These are phyloP conservation scores for Dynastes grantii DNA, from an alignment of 2,888 invertebrate species.

Conservation along the genomic window DNA sequence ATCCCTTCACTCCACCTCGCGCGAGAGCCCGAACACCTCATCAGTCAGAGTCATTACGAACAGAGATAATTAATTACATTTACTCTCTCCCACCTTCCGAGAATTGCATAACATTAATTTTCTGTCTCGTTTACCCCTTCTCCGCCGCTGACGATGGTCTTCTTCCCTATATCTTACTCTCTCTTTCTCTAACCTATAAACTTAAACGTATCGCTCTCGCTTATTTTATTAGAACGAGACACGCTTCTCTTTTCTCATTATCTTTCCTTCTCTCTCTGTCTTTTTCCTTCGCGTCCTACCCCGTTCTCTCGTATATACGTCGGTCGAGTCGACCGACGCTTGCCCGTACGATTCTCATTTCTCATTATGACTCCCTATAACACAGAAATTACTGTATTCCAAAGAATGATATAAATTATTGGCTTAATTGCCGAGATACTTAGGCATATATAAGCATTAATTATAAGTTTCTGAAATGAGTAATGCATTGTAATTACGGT, in stretches of 20 bases:
- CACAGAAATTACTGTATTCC: conserved; percentile 63
- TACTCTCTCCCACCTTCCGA: conserved; percentile 74
- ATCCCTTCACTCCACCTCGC: conserved; percentile 61
- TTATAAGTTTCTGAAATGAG: conserved; percentile 65
- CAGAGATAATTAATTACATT: conserved; percentile 79
- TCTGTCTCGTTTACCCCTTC: conserved; percentile 58
- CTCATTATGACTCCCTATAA: conserved; percentile 69
- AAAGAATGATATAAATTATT: conserved; percentile 68
- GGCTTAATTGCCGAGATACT: conserved; percentile 67
- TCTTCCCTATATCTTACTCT: background rate
- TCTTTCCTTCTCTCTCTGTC: conserved; percentile 55
- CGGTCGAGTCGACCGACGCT: background rate
- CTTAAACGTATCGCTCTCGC: background rate
- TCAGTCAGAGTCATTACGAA: conserved; percentile 78
- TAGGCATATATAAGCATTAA: conserved; percentile 64
- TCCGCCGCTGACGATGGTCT: conserved; percentile 38
- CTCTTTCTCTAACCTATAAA: background rate
- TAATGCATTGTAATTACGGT: conserved; percentile 62
- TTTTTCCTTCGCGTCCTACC: background rate
- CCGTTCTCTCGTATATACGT: background rate
- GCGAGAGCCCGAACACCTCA: conserved; percentile 72
- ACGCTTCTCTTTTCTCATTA: background rate
- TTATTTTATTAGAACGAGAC: background rate
- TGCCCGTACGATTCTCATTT: conserved; percentile 68
- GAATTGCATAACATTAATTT: conserved; percentile 73